Percentiles rank a stretch among this genome's conserved stretches.
phyloP scores from a whole-genome alignment of 2,113 vertebrate genomes.

The Crotophaga sulcirostris region DNA sequence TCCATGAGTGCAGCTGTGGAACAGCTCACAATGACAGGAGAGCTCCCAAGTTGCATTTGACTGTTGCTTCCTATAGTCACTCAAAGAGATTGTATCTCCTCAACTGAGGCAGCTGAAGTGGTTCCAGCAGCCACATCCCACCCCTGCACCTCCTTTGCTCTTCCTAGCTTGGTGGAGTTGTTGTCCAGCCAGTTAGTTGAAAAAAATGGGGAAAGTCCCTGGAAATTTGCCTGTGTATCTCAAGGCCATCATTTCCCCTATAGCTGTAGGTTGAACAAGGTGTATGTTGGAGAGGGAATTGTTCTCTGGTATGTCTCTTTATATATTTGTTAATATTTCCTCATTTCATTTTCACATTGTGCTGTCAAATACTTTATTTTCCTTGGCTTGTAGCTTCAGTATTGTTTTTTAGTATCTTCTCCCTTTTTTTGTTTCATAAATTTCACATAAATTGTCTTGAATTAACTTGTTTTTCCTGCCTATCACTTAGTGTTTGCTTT shows the following conservation, averaged over 20 bases:
- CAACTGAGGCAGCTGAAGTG: not conserved
- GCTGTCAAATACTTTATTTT: not conserved
- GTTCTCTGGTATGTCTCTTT: not conserved
- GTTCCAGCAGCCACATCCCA: not conserved
- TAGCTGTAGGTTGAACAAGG: not conserved
- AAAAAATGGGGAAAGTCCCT: not conserved
- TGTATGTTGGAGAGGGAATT: not conserved
- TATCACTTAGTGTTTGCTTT: not conserved
- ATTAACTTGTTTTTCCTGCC: not conserved
- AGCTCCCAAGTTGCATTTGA: not conserved
- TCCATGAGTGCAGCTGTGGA: not conserved
- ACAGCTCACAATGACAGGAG: not conserved
- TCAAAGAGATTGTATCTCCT: not conserved
- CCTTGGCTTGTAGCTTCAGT: not conserved
- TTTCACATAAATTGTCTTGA: not conserved
- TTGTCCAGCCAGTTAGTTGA: not conserved
- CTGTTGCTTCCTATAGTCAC: not conserved
- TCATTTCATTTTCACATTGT: not conserved
- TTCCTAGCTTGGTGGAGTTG: not conserved
- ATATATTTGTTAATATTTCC: not conserved
- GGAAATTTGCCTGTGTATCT: not conserved
- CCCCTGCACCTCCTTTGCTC: not conserved
- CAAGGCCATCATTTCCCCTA: not conserved
- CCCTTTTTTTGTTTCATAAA: not conserved
- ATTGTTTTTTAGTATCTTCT: not conserved